Evolutionary conservation across 2,888 invertebrate species (phyloP).

Genomic region (Mylabris sibirica): DNA sequence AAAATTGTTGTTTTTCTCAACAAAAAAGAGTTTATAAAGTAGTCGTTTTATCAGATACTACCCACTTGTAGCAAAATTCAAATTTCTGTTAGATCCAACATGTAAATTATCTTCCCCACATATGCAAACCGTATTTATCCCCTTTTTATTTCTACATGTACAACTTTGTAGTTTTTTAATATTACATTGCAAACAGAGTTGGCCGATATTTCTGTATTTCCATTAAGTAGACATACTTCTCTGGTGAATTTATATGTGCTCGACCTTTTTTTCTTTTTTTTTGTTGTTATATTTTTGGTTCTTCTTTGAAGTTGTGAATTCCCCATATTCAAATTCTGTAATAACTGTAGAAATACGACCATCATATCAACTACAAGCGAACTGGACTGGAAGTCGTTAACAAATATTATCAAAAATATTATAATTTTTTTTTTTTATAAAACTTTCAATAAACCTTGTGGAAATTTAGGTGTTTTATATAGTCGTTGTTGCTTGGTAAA

Average conservation of each 20-base stretch:
- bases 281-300: background rate
- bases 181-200: slow-evolving; percentile 17
- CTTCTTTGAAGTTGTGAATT: slow-evolving; percentile 26
- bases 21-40: too few species aligned
- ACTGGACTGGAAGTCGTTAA: background rate
- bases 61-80: background rate
- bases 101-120: slow-evolving; percentile 30
- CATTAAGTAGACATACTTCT: background rate
- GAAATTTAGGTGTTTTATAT: slow-evolving; percentile 20
- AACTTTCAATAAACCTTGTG: too few species aligned
- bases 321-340: background rate
- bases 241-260: slow-evolving; percentile 18
- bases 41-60: too few species aligned
- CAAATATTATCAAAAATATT: background rate
- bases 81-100: slow-evolving; percentile 27
- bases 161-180: slow-evolving; percentile 10
- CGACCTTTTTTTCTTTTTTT: slow-evolving; percentile 21
- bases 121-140: slow-evolving; percentile 17
- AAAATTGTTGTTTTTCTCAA: too few species aligned
- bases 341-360: slow-evolving; percentile 12
- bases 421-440: background rate
- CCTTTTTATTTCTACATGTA: background rate
- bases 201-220: slow-evolving; percentile 19
- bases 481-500: slow-evolving; percentile 25
- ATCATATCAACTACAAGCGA: too few species aligned